Base-by-base conservation (phyloP, 2,888 invertebrate species). In the Polietes domitor region DNA sequence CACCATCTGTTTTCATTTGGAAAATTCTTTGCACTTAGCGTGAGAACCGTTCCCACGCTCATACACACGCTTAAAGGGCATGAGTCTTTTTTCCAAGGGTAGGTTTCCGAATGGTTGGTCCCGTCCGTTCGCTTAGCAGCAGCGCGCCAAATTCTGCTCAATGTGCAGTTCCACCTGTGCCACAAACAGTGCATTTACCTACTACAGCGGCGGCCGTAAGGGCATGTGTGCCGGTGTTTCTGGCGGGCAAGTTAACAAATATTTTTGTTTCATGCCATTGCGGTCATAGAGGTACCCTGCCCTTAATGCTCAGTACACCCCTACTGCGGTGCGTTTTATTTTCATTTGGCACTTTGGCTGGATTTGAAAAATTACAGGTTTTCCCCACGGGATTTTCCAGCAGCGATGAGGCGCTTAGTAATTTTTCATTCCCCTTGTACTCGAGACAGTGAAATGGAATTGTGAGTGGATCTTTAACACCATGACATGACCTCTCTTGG, bases 31-130 rank as follows among this genome's bases (percentile, higher is more conserved):
- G 19, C 17, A 50, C n/a, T 73, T 82, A 55, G 26, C 63, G 72
- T 76, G 77, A 76, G 55, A 83, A 83, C 21, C 26, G 26, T 83
- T 83, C 82, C 79, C 82, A 83, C 82, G 82, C 78, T 77, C 37
- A 41, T 12, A 24, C 15, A 58, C 12, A 61, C 41, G 17, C 3
- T 4, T n/a, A 43, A 24, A 32, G 47, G 32, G 65, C 72, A 82
- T 72, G 58, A 65, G 72, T 65, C 10, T 28, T 41, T 19, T 21
- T 58, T 7, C 55, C 2, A 43, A 47, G 10, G 41, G n/a, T 72
- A n/a, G n/a, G n/a, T 32, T 55, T 63, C 26, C 37, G 17, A 10
- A 43, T 9, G 37, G 58, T 70, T 37, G 37, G 37, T 63, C 55
- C 28, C 17, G 15, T 50, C 37, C 17, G 37, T 79, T 41, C 71